These are phyloP conservation scores for Eutrigla gurnardus DNA, from an alignment of 2,797 vertebrate species.

Conservation along the genomic window DNA sequence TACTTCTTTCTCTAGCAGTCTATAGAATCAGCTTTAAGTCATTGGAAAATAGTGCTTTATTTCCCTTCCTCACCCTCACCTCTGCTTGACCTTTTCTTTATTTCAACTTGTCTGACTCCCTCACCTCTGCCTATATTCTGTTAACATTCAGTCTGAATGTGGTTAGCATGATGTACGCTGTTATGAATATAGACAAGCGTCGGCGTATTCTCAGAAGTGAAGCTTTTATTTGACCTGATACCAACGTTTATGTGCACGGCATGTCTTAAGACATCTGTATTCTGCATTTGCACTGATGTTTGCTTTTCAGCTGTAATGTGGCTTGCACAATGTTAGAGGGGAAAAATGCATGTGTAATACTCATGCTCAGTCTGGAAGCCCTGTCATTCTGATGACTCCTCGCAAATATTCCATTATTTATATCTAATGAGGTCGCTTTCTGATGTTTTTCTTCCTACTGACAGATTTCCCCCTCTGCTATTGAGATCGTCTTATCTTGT, in stretches of 20 bases:
- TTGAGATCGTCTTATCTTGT: constrained; percentile 53
- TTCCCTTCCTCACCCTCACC: constrained; percentile 38
- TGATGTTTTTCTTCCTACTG: constrained; percentile 42
- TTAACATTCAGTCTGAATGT: constrained; percentile 49
- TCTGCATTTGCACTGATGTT: constrained; percentile 59
- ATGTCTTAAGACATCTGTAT: constrained; percentile 61
- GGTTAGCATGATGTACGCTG: constrained; percentile 39
- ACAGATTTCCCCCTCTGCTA: constrained; percentile 52
- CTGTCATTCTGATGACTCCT: constrained; percentile 58
- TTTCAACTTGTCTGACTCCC: constrained; percentile 29
- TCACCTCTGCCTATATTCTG: constrained; percentile 22
- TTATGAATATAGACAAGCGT: constrained; percentile 46
- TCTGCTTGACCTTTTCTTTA: constrained; percentile 50
- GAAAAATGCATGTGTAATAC: constrained; percentile 51
- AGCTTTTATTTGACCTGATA: constrained; percentile 65
- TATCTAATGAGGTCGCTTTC: constrained; percentile 60
- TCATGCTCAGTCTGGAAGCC: constrained; percentile 41
- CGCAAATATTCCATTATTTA: constrained; percentile 63
- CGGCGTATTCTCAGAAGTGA: constrained; percentile 48
- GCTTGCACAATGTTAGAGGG: constrained; percentile 39
- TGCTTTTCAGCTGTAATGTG: constrained; percentile 55
- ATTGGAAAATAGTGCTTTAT: constrained; percentile 45
- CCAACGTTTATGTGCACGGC: constrained; percentile 34
- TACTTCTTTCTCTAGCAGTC: constrained; percentile 49
- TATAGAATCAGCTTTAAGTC: constrained; percentile 41